Evolutionary conservation across 2,888 invertebrate species (phyloP), one percentile per base, ranked within the genome.

Genomic region (Tridacna crocea): DNA sequence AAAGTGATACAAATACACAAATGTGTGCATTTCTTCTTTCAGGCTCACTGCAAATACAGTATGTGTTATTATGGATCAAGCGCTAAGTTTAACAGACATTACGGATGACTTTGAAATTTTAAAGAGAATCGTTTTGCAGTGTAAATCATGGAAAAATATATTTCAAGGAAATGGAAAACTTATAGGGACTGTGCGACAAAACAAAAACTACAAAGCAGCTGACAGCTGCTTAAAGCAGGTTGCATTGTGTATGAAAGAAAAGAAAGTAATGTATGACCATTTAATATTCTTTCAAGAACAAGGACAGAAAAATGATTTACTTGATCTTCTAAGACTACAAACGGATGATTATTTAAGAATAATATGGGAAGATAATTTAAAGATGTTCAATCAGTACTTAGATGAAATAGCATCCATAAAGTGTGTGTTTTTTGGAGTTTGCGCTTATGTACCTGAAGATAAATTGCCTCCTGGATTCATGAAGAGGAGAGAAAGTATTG

Each of bases 141-240:
- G 26, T 0, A 27, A 74, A 10, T 70, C 78, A 47, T 83, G 83
- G 83, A 26, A 77, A 68, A 22, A 70, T 3, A 26, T 83, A 36
- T 66, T 36, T 2, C 17, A n/a, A 2, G 66, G 70, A 24, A n/a
- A 61, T 46, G 83, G 83, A 24, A 22, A 11, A 10, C 24, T 15
- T 11, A 80, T 58, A 24, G 13, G n/a, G 11, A 15, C n/a, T 26
- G 48, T 82, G 3, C 1, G n/a, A 26, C n/a, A 72, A 4, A 78
- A 72, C 27, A 17, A 61, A 22, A 72, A 58, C 47, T 75, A 47
- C 27, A 19, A 47, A 55, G 10, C 13, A 15, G 75, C 72, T 36
- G 17, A 36, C 13, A 15, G 12, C 3, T 36, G 66, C 27, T 17
- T 66, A 13, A 26, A 66, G 12, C 13, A 12, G 24, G 12, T 66